A percentile compares a stretch with the other conserved stretches of the same genome.
Evolutionary conservation across 2,113 vertebrate species (phyloP).

Genomic region (Danionella cerebrum): DNA sequence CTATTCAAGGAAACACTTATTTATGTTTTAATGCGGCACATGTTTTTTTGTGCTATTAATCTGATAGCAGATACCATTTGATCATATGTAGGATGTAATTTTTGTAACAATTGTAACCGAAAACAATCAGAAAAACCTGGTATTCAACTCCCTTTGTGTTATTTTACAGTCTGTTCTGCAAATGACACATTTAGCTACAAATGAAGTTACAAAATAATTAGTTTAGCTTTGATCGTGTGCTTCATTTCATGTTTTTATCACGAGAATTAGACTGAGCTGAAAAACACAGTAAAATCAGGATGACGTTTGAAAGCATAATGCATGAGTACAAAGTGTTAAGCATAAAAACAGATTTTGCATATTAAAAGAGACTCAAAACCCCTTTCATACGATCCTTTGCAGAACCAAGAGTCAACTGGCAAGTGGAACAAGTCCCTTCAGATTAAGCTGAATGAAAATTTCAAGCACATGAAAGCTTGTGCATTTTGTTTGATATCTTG

Average conservation of each 20-base stretch:
- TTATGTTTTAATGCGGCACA: too few relatives aligned
- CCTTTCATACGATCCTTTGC: background rate
- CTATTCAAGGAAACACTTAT: too few relatives aligned
- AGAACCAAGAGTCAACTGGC: background rate
- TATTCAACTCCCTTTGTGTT: background rate
- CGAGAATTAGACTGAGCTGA: background rate
- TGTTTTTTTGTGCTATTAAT: too few relatives aligned
- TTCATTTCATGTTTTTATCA: background rate
- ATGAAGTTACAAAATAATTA: background rate
- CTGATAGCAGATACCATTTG: too few relatives aligned
- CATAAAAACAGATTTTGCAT: background rate
- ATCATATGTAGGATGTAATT: background rate
- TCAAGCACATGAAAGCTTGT: background rate
- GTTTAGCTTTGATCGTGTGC: background rate
- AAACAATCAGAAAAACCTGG: background rate
- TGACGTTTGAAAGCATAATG: background rate
- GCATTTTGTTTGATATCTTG: background rate
- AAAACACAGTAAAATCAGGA: too few relatives aligned
- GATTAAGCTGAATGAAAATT: background rate
- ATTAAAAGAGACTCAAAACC: background rate
- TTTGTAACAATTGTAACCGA: background rate
- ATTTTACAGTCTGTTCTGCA: background rate
- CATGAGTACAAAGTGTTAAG: background rate
- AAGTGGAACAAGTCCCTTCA: background rate
- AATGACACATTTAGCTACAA: background rate